Evolutionary conservation across 2,888 invertebrate species (phyloP), one percentile per base, ranked within the genome.

Genomic region (Ametastegia equiseti): DNA sequence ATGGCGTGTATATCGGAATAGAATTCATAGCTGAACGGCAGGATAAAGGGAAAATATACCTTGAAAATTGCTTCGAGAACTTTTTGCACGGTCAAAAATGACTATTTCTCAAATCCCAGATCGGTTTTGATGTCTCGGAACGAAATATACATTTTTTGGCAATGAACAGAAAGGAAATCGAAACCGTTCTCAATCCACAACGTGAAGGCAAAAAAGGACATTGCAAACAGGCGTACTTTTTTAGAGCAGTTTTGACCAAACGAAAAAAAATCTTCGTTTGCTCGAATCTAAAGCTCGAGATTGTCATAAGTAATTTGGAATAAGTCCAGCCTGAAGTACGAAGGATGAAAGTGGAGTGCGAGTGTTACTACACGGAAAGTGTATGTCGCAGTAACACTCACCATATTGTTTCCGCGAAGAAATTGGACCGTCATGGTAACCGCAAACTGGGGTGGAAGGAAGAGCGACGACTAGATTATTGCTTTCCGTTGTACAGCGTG

Each of bases 391-490:
- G 57, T 57, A 57, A 75, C 19, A 75, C 54, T 36, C 57, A 30
- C 75, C 75, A 75, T 75, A 54, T 57, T 75, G 75, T 75, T 75
- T 75, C 75, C 75, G 54, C 75, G 75, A 54, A 75, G 75, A 75
- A 75, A 75, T 75, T 54, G 50, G 57, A 36, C 36, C 57, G 75
- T 54, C 36, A 57, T 39, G 54, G 50, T 50, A 36, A 75, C 54
- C 75, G 60, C 36, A 57, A 39, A 60, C 42, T 7, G 78, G 45
- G 15, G 71, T 39, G 27, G 30, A n/a, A 54, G 36, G 11, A 23
- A 54, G 54, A 54, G 15, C 4, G 11, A 75, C 33, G 60, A 78
- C 78, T 54, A 57, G 57, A 75, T 75, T 75, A 75, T 54, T 54
- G 54, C 75, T 54, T 75, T 75, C 47, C 57, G 75, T 57, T 23